A percentile compares a stretch with the other conserved stretches of the same genome.
These are phyloP conservation scores for Mola mola DNA, from an alignment of 2,113 vertebrate genomes.

Conservation along the genomic window DNA sequence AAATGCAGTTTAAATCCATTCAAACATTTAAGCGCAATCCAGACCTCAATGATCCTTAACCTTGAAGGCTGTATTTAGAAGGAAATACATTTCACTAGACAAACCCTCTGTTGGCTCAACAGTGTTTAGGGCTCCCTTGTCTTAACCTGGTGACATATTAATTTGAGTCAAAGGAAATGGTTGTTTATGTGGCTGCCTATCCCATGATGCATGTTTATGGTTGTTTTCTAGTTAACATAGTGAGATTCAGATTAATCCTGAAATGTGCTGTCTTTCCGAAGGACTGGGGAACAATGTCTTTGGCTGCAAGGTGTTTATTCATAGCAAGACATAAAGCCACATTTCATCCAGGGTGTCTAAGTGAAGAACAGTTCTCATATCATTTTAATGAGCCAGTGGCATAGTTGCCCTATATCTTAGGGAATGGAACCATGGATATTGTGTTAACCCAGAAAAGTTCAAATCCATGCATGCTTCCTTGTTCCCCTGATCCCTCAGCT, in stretches of 20 bases:
- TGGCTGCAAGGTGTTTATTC: conserved; percentile 65
- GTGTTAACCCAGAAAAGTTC: conserved; percentile 76
- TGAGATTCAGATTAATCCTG: conserved; percentile 50
- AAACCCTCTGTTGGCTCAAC: conserved; percentile 70
- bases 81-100: conserved; percentile 76
- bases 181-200: conserved; percentile 8
- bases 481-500: conserved; percentile 75
- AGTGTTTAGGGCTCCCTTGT: conserved; percentile 62
- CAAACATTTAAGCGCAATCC: conserved; percentile 37
- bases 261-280: conserved; percentile 26
- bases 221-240: conserved; percentile 5
- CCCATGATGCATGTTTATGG: neutral
- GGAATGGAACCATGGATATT: conserved; percentile 75
- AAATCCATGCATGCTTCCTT: conserved; percentile 72
- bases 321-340: conserved; percentile 46
- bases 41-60: conserved; percentile 75
- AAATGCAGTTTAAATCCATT: conserved; percentile 50
- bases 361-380: conserved; percentile 42
- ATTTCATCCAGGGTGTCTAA: conserved; percentile 44
- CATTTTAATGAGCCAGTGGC: conserved; percentile 56
- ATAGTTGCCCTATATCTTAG: conserved; percentile 64
- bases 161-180: conserved; percentile 70
- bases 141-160: conserved; percentile 78
- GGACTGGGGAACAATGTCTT: conserved; percentile 17
- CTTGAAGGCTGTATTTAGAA: conserved; percentile 72